A percentile compares a stretch with the other conserved stretches of the same genome.
phyloP scores from a whole-genome alignment of 2,888 invertebrate species.

The Drepana falcataria region DNA sequence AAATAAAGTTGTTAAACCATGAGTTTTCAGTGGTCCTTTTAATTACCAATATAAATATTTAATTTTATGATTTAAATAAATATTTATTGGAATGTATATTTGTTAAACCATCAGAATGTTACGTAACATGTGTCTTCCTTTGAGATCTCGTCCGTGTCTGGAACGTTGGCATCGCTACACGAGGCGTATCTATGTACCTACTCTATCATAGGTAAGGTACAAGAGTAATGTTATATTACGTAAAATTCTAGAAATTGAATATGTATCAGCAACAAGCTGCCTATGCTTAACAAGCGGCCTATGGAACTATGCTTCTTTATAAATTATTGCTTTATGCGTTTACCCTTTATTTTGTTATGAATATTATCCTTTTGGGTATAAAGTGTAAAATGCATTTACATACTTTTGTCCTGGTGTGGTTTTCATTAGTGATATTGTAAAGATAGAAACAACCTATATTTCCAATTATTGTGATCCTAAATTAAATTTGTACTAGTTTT shows the following conservation, averaged over 20 bases:
- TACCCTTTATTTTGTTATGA: background rate
- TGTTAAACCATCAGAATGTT: conserved; percentile 44
- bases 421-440: conserved; percentile 35
- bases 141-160: too few species aligned
- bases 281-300: too few species aligned
- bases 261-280: background rate
- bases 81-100: conserved; percentile 24
- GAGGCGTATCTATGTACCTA: background rate
- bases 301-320: background rate
- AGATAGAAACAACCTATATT: conserved; percentile 38
- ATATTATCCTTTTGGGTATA: background rate
- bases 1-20: conserved; percentile 58
- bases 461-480: conserved; percentile 62
- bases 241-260: background rate
- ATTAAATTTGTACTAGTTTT: conserved; percentile 69
- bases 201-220: conserved; percentile 7
- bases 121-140: conserved; percentile 34
- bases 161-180: too few species aligned
- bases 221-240: conserved; percentile 9
- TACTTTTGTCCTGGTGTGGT: background rate
- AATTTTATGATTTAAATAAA: conserved; percentile 6
- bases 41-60: conserved; percentile 24
- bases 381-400: background rate
- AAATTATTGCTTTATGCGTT: background rate
- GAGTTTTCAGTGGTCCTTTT: conserved; percentile 44